Evolutionary conservation across 2,888 invertebrate genomes (phyloP).

Genomic region (Gryllus longicercus): DNA sequence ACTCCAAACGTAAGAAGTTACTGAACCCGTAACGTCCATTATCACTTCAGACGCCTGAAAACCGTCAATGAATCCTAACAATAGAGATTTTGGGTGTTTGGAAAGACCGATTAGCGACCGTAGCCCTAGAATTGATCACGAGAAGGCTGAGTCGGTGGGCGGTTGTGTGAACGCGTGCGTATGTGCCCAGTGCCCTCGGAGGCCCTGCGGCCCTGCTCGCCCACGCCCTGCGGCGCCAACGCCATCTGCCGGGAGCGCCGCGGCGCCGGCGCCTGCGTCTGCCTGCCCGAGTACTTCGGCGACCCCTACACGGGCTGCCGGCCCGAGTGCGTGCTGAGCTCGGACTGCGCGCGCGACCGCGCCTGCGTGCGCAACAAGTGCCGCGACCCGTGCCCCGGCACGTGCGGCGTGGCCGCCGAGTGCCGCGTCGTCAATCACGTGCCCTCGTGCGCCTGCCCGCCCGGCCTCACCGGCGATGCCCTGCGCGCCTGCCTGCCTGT

Average conservation of each 20-base stretch:
- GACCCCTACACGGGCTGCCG: constrained; percentile 76
- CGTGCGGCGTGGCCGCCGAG: constrained; percentile 73
- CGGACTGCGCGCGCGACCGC: constrained; percentile 66
- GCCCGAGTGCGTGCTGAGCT: constrained; percentile 77
- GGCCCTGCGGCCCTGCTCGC: constrained; percentile 69
- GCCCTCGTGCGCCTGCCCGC: constrained; percentile 70
- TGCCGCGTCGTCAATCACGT: constrained; percentile 72
- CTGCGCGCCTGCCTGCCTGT: constrained; percentile 57
- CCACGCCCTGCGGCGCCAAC: constrained; percentile 76
- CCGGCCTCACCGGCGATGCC: constrained; percentile 69
- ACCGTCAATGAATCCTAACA: no score
- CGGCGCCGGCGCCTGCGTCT: constrained; percentile 73
- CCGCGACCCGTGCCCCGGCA: constrained; percentile 72
- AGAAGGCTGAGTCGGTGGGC: not conserved
- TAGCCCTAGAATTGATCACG: not conserved
- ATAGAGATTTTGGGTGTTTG: no score
- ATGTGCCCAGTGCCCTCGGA: constrained; percentile 47
- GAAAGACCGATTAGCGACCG: no score
- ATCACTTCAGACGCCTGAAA: no score
- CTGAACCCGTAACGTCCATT: no score
- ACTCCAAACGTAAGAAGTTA: no score
- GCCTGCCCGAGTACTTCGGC: constrained; percentile 69
- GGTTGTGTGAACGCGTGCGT: constrained; percentile 21
- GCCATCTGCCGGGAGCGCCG: constrained; percentile 71
- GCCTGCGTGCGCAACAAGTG: constrained; percentile 78